Percentiles rank a stretch among this genome's conserved stretches.
Conservation (phyloP, 2,797 vertebrate genomes). For the Eulemur albifrons region DNA sequence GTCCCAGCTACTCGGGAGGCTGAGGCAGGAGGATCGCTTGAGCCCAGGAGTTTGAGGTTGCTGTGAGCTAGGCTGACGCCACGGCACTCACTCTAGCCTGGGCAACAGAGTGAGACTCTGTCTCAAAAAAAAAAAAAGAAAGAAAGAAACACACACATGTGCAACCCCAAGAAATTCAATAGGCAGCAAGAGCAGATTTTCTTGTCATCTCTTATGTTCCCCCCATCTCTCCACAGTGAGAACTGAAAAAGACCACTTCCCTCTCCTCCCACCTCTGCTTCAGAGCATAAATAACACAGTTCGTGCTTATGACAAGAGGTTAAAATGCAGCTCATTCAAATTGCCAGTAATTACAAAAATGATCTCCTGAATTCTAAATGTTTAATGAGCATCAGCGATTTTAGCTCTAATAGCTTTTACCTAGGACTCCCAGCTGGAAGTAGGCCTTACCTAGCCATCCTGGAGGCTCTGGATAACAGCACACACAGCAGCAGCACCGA, state of each 20-base stretch:
- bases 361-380: conserved; percentile 68
- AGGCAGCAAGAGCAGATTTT: not conserved
- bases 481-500: conserved; percentile 84
- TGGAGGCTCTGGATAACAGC: conserved; percentile 81
- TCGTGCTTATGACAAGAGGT: conserved; percentile 51
- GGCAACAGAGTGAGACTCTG: too few relatives aligned
- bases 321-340: conserved; percentile 66
- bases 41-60: too few relatives aligned
- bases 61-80: too few relatives aligned
- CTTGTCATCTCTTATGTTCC: not conserved
- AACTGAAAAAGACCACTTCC: conserved; percentile 2
- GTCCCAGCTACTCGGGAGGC: too few relatives aligned
- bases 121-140: too few relatives aligned
- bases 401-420: conserved; percentile 58
- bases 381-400: conserved; percentile 51
- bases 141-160: too few relatives aligned
- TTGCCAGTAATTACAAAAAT: conserved; percentile 62
- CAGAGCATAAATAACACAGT: conserved; percentile 53
- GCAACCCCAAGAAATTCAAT: not conserved
- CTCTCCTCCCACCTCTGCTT: conserved; percentile 38
- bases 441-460: conserved; percentile 88
- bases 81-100: too few relatives aligned
- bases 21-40: too few relatives aligned
- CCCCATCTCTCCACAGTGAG: not conserved
- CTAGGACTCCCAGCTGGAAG: conserved; percentile 29